Evolutionary conservation across 2,113 vertebrate genomes (phyloP).

Genomic region (Ellobius talpinus): DNA sequence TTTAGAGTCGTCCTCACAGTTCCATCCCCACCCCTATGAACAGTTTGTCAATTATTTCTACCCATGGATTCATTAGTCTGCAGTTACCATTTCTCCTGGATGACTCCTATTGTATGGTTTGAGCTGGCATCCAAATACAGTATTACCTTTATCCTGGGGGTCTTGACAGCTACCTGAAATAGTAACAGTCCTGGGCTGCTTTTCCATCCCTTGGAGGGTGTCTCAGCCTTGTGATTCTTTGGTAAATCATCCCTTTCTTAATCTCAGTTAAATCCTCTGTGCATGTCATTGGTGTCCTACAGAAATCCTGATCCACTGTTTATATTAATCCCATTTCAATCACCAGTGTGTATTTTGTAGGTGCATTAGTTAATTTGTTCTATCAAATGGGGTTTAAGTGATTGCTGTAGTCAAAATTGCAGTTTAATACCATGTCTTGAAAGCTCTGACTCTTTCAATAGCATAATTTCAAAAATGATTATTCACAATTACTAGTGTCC

Average conservation of each 20-base stretch:
- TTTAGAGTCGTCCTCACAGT: neutral
- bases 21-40: too few species aligned
- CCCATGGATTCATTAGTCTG: neutral
- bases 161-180: neutral
- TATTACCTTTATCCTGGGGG: neutral
- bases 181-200: neutral
- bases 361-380: neutral
- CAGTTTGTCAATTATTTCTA: neutral
- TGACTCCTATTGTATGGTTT: neutral
- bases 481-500: neutral
- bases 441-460: neutral
- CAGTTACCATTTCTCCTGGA: neutral
- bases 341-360: neutral
- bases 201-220: neutral
- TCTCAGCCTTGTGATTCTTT: neutral
- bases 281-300: neutral
- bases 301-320: neutral
- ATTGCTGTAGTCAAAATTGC: neutral
- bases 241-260: neutral
- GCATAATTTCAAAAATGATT: neutral
- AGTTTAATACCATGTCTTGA: neutral
- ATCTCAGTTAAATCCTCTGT: neutral
- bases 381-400: neutral
- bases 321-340: neutral
- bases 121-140: neutral